phyloP scores from a whole-genome alignment of 2,113 vertebrate genomes.

The Xiphophorus maculatus region DNA sequence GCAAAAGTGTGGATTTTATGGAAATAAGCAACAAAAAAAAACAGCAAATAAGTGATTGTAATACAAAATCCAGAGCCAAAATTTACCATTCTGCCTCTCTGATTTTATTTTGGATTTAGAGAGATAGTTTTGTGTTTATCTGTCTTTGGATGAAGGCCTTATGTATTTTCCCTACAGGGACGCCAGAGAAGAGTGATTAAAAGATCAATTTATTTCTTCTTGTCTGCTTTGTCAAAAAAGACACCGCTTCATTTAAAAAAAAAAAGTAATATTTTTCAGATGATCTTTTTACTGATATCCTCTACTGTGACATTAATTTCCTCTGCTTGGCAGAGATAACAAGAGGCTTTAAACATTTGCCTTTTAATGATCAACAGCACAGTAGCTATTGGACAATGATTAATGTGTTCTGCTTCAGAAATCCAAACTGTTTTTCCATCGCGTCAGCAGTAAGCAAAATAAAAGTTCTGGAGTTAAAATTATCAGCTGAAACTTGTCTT shows the following conservation, averaged over 20 bases:
- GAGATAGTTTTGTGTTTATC: conserved; percentile 4
- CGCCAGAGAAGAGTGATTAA: conserved; percentile 32
- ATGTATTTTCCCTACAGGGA: not conserved
- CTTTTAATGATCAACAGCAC: conserved; percentile 38
- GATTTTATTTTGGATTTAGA: conserved; percentile 29
- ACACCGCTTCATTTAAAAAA: not conserved
- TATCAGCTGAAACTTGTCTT: not conserved
- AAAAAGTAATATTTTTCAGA: not conserved
- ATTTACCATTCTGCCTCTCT: conserved; percentile 38
- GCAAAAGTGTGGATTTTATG: conserved; percentile 4
- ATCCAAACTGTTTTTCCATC: conserved; percentile 18
- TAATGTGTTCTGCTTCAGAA: conserved; percentile 15
- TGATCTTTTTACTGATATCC: not conserved
- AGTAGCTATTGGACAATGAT: conserved; percentile 14
- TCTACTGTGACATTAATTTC: not conserved
- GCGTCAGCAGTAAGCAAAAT: not conserved
- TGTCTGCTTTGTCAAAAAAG: not conserved
- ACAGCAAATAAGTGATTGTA: not conserved
- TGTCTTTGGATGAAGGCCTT: conserved; percentile 20
- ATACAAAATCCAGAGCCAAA: conserved; percentile 11
- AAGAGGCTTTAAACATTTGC: not conserved
- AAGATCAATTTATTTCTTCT: conserved; percentile 22
- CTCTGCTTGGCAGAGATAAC: not conserved
- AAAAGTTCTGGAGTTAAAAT: not conserved
- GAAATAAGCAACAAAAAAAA: not conserved